A percentile compares a stretch with the other conserved stretches of the same genome.
These are phyloP conservation scores for Drosophila mayaguana DNA, from an alignment of 2,888 invertebrate genomes.

Conservation along the genomic window DNA sequence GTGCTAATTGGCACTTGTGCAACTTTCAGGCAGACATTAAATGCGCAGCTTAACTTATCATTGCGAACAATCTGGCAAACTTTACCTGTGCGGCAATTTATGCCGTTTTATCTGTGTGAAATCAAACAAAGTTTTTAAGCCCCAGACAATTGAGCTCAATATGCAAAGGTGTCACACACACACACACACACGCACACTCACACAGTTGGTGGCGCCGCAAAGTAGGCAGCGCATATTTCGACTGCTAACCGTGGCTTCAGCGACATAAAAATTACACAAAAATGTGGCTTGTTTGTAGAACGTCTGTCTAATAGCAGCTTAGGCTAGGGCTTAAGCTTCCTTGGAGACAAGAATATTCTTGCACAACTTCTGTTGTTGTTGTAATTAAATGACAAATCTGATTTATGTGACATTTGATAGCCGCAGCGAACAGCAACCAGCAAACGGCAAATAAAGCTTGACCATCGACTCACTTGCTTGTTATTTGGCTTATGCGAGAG, in stretches of 20 bases:
- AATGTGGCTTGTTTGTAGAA: slow-evolving; percentile 32
- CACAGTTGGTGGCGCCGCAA: slow-evolving; percentile 5
- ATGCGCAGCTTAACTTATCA: slow-evolving; percentile 71
- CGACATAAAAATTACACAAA: slow-evolving; percentile 24
- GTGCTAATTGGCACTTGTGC: slow-evolving; percentile 38
- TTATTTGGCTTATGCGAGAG: slow-evolving; percentile 38
- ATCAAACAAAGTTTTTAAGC: slow-evolving; percentile 80
- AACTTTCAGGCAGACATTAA: slow-evolving; percentile 39
- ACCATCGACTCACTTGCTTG: slow-evolving; percentile 29
- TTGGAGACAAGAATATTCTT: slow-evolving; percentile 45
- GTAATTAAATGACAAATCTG: slow-evolving; percentile 76
- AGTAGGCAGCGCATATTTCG: slow-evolving; percentile 44
- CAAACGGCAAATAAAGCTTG: slow-evolving; percentile 39
- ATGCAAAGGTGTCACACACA: slow-evolving; percentile 53
- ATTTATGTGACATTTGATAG: slow-evolving; percentile 82
- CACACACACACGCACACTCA: slow-evolving; percentile 7
- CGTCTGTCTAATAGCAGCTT: slow-evolving; percentile 63
- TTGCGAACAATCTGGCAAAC: slow-evolving; percentile 70
- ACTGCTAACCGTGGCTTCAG: slow-evolving; percentile 36
- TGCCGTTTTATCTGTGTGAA: slow-evolving; percentile 73
- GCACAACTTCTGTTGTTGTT: slow-evolving; percentile 37
- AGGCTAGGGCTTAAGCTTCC: slow-evolving; percentile 56
- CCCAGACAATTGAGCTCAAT: slow-evolving; percentile 75
- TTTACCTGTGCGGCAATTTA: slow-evolving; percentile 76
- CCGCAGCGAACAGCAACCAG: slow-evolving; percentile 23